Evolutionary conservation across 2,888 invertebrate genomes (phyloP), one percentile per base, ranked within the genome.

Genomic region (Andrena flavipes): DNA sequence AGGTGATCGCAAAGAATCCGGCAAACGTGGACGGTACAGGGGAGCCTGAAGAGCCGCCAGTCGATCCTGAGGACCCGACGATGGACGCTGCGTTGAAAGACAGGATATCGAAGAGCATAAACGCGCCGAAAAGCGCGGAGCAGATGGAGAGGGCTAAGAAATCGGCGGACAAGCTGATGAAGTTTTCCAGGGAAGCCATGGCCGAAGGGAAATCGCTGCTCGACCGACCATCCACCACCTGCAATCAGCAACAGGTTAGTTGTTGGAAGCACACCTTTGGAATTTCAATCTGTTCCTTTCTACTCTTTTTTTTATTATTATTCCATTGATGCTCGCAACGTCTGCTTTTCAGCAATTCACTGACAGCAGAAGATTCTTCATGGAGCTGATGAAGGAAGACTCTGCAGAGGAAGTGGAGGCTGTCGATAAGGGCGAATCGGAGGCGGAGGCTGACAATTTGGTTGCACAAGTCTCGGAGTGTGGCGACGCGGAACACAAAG

Each of bases 151-250:
- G 59, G 23, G 86, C 62, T n/a, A 89, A 68, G 62, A 78, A 33
- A 62, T 84, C 82, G 2, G 89, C 88, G 1, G 84, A 84, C 7
- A 77, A 79, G 30, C 60, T 89, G 67, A 89, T 80, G 73, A 79
- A 51, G 26, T 64, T 60, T 0, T 82, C 82, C 4, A 76, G 82
- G 20, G 72, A 76, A 54, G 80, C 89, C 13, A 90, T 89, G 87
- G 76, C 75, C 2, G 69, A 82, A 20, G 80, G 84, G 30, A 88
- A 88, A 82, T 51, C 76, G 7, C 2, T 74, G 0, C 23, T 65
- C 13, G 54, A 64, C 1, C 54, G 69, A 20, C 1, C 75, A 3
- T 23, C 42, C 0, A 1, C 13, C 2, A 20, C 4, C 13, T 49
- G 20, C 16, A 51, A 29, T 35, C 62, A 77, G 20, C 48, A 69